These are phyloP conservation scores for Diadema setosum DNA, from an alignment of 35 echinoderm and acorn worm genomes.

Conservation along the genomic window DNA sequence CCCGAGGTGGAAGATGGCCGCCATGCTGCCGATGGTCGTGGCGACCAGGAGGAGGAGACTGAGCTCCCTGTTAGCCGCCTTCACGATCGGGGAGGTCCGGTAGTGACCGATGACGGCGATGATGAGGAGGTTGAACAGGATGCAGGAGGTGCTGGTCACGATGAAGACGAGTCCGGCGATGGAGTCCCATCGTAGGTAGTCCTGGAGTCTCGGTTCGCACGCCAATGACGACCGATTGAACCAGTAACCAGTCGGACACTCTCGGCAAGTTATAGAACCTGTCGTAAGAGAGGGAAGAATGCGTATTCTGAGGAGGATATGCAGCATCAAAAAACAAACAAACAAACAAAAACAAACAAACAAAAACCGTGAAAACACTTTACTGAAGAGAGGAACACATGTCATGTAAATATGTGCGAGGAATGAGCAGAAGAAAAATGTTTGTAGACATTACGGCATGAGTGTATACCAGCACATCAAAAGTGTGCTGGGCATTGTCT, in stretches of 20 bases:
- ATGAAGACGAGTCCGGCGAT: slow-evolving; percentile 3
- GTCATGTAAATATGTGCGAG: no score
- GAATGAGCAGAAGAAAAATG: no score
- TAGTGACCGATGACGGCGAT: slow-evolving; percentile 19
- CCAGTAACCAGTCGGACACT: not conserved
- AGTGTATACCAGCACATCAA: no score
- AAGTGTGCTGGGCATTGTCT: no score
- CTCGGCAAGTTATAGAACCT: not conserved
- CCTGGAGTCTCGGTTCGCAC: not conserved
- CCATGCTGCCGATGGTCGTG: not conserved
- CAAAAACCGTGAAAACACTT: no score
- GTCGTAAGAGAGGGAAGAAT: not conserved
- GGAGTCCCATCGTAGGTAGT: not conserved
- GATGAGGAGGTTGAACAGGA: not conserved
- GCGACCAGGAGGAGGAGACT: slow-evolving; percentile 25
- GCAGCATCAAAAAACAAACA: no score
- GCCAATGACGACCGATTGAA: not conserved
- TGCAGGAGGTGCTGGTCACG: not conserved
- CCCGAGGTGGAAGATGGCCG: slow-evolving; percentile 43
- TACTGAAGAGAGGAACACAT: no score
- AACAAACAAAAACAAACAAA: no score
- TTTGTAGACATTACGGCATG: no score
- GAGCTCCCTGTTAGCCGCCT: slow-evolving; percentile 60
- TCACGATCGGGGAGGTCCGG: slow-evolving; percentile 44
- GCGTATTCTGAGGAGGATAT: no score